A percentile compares a stretch with the other conserved stretches of the same genome.
These are phyloP conservation scores for Diachrysia chrysitis DNA, from an alignment of 2,888 invertebrate species.

Conservation along the genomic window DNA sequence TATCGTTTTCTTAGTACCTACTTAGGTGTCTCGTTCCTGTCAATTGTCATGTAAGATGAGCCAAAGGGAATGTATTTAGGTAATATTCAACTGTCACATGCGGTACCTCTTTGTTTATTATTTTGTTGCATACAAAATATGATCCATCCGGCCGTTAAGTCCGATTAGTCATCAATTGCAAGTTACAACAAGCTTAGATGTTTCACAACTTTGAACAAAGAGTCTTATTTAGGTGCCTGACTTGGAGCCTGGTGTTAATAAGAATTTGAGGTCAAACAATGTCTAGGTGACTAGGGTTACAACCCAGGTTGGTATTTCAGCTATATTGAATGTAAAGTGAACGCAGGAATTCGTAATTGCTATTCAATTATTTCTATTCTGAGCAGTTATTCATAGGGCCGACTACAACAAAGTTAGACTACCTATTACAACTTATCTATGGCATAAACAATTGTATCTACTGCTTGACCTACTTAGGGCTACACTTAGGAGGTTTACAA, in stretches of 20 bases:
- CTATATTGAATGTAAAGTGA: conserved; percentile 5
- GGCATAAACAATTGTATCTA: not conserved
- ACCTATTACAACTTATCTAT: not conserved
- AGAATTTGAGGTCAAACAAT: conserved; percentile 23
- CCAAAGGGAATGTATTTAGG: conserved; percentile 30
- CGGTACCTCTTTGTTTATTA: conserved; percentile 16
- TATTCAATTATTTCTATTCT: conserved; percentile 4
- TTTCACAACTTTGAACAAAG: conserved; percentile 54
- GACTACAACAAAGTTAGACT: conserved; percentile 8
- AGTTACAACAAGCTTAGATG: conserved; percentile 50
- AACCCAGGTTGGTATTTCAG: conserved; percentile 5
- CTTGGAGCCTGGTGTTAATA: conserved; percentile 8
- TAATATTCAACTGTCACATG: conserved; percentile 15
- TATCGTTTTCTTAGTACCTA: conserved; percentile 62
- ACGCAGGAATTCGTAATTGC: conserved; percentile 7
- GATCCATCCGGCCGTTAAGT: conserved; percentile 2
- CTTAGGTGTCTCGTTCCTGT: conserved; percentile 55
- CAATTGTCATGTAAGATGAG: conserved; percentile 46
- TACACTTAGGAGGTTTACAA: not conserved
- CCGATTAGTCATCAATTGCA: conserved; percentile 59
- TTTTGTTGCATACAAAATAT: conserved; percentile 10
- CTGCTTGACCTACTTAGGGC: not conserved
- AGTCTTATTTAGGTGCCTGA: conserved; percentile 38
- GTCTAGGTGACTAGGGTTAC: conserved; percentile 6
- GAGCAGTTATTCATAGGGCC: not conserved